Conservation (phyloP, 1,140 invertebrate species). For the Lanistes nyassanus region DNA sequence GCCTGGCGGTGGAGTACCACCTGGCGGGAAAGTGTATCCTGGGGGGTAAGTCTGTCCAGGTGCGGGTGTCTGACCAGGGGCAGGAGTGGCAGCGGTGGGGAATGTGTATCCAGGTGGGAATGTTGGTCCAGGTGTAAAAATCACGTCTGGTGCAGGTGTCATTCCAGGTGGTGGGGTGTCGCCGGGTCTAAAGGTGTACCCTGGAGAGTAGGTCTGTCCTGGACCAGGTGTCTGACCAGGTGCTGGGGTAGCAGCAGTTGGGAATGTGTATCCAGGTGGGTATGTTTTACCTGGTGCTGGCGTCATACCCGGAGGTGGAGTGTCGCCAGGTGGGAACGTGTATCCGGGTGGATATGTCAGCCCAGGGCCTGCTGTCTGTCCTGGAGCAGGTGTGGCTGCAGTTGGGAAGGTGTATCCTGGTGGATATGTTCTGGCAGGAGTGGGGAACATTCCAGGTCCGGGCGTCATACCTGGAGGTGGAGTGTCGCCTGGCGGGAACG, state of each 20-base stretch:
- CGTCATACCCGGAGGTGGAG: constrained; percentile 44
- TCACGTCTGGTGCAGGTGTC: constrained; percentile 35
- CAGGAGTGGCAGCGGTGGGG: neutral
- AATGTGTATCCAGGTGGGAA: constrained; percentile 36
- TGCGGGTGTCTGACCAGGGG: constrained; percentile 37
- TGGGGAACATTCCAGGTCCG: constrained; percentile 26
- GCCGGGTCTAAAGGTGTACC: constrained; percentile 27
- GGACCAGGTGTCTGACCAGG: constrained; percentile 30
- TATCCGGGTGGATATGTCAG: constrained; percentile 31
- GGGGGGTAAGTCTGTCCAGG: constrained; percentile 40
- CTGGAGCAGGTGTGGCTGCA: constrained; percentile 4
- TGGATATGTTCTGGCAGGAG: constrained; percentile 30
- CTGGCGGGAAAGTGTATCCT: constrained; percentile 34
- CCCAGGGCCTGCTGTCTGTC: constrained; percentile 1
- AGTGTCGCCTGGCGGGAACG: constrained; percentile 37
- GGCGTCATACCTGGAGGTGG: constrained; percentile 38
- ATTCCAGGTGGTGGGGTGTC: constrained; percentile 30
- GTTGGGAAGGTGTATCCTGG: constrained; percentile 1
- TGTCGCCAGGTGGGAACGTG: constrained; percentile 37
- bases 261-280: constrained; percentile 36
- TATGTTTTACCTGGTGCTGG: constrained; percentile 36
- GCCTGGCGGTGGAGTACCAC: neutral
- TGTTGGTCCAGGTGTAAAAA: constrained; percentile 41
- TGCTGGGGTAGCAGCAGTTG: constrained; percentile 27
- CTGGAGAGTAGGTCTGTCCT: constrained; percentile 24